Base-by-base conservation (phyloP, 2,888 invertebrate species). In the Alloplasta piceator region DNA sequence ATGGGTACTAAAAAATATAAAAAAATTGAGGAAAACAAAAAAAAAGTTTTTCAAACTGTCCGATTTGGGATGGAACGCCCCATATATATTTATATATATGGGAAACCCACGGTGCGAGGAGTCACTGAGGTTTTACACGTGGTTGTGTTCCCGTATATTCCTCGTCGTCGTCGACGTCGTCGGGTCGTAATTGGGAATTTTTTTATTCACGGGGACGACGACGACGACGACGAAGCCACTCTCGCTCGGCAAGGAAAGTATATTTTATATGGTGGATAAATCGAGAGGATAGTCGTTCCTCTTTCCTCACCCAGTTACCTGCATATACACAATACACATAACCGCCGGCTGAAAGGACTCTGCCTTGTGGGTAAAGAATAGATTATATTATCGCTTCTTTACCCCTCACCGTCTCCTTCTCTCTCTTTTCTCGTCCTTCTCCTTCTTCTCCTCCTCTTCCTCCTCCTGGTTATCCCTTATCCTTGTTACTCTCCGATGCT, bases 251-350 rank as follows among this genome's bases (percentile, higher is more conserved):
- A 63, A 64, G 68, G 76, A 72, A 80, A 79, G 74, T 79, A 67
- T 39, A 63, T 48, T 16, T n/a, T 70, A 10, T 41, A 50, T 12
- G 6, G 46, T 14, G 46, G 36, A 64, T 60, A 58, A 64, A 77
- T 48, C 12, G 46, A 71, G 67, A 71, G 55, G 43, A 39, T 43
- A 73, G 66, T 56, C 71, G 67, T 56, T 77, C 78, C 72, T 67
- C 76, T 85, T 6, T 6, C 84, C 84, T 86, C 85, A 86, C 86
- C 86, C 78, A 87, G 86, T 86, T 88, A 88, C 85, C 86, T 84
- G 82, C 80, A 82, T 76, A 61, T 75, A 63, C n/a, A 71, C 66
- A 46, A 72, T 67, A 63, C 16, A 81, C 48, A 73, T 64, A 73
- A 41, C 56, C 56, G 9, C 5, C 7, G 43, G 52, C 26, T 26